Evolutionary conservation across 1,140 invertebrate species (phyloP), one percentile per base, ranked within the genome.

Genomic region (Patella vulgata): DNA sequence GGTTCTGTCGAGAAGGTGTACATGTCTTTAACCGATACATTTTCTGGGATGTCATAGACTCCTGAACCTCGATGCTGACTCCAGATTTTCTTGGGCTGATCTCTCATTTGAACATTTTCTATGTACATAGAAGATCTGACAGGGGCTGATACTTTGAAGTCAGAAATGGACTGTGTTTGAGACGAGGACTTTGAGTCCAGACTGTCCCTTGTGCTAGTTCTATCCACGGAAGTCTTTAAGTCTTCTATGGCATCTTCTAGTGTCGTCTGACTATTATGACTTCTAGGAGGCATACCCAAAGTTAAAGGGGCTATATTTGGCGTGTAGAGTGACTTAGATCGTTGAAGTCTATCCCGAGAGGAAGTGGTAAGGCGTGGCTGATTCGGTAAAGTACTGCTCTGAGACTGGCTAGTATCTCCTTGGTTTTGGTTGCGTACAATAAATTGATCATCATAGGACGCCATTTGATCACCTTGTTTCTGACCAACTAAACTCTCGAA

Each of bases 161-260:
- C 57, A 3, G 57, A 33, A 17, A 23, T 54, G 43, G 23, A 28
- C 58, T 47, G 11, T 43, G 33, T 36, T 14, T 36, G 33, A 14
- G 33, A 6, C 28, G 61, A 59, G n/a, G 55, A 61, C 5, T 33
- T 60, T 12, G 48, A 36, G 30, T 67, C 61, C 6, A 59, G 63
- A 23, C 63, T 61, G 40, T 66, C 63, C 39, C 64, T 42, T 12
- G 51, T 54, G 48, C 56, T 68, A 52, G 47, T 66, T 39, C 73
- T 71, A 42, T 78, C 73, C 14, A 81, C 52, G 17, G 77, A 76
- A 11, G 68, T 65, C 11, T 71, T 46, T 11, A 81, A 74, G 43
- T 81, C 79, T 52, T 78, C 73, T 14, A 81, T 58, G n/a, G 79
- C 79, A 17, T 81, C 79, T 63, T 81, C 79, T 19, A 81, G 50